These are phyloP conservation scores for Zosterops hypoxanthus DNA, from an alignment of 2,113 vertebrate species.

Conservation along the genomic window DNA sequence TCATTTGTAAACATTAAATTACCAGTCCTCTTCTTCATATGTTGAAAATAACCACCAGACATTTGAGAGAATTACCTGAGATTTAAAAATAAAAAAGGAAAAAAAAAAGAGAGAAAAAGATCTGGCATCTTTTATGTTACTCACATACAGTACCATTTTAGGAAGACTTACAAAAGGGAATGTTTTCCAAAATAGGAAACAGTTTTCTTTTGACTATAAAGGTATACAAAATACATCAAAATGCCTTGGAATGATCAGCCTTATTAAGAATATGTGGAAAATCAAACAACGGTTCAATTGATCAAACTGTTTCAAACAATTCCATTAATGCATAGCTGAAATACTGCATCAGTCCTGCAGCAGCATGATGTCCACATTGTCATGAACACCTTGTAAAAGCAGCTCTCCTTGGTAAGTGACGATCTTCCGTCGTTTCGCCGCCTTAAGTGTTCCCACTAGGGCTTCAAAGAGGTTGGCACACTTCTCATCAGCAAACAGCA, in stretches of 20 bases:
- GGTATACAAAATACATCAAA: constrained; percentile 71
- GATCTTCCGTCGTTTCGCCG: constrained; percentile 88
- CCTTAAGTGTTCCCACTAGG: constrained; percentile 92
- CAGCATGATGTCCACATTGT: constrained; percentile 87
- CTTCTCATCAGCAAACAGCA: constrained; percentile 90
- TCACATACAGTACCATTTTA: constrained; percentile 44
- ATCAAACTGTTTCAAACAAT: neutral
- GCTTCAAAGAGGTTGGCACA: constrained; percentile 99
- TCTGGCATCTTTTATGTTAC: constrained; percentile 18
- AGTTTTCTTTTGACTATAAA: constrained; percentile 63
- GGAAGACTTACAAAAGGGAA: constrained; percentile 63
- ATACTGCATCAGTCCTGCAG: constrained; percentile 78
- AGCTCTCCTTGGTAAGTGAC: constrained; percentile 85
- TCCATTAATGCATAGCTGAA: neutral
- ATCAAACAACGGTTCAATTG: neutral
- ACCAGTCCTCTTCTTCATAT: neutral
- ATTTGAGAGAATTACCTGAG: constrained; percentile 58
- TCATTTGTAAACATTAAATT: constrained; percentile 53
- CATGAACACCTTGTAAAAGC: constrained; percentile 94
- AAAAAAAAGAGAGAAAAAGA: neutral
- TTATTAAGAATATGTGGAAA: constrained; percentile 36
- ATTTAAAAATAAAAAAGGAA: neutral
- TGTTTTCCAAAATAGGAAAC: constrained; percentile 57
- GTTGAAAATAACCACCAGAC: constrained; percentile 41
- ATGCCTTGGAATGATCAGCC: constrained; percentile 12